These are phyloP conservation scores for Synergus japonicus DNA, from an alignment of 2,888 invertebrate genomes.

Conservation along the genomic window DNA sequence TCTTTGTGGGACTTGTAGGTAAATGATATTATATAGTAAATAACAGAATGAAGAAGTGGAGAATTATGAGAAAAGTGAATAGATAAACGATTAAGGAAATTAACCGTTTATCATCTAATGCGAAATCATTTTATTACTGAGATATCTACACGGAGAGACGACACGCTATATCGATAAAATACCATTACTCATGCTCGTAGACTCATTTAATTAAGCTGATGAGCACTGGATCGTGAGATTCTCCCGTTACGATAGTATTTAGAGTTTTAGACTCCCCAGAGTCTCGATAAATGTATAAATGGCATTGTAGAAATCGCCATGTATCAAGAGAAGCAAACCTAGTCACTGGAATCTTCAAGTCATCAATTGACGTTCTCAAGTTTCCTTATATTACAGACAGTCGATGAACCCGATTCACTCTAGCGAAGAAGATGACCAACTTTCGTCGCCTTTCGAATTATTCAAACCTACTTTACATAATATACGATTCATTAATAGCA, in stretches of 20 bases:
- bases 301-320: slow-evolving; percentile 25
- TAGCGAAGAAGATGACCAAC: slow-evolving; percentile 51
- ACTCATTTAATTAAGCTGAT: slow-evolving; percentile 30
- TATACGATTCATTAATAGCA: slow-evolving; percentile 27
- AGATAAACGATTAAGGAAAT: not conserved
- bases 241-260: slow-evolving; percentile 10
- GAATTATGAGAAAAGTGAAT: not conserved
- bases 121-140: not conserved
- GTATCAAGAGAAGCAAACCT: slow-evolving; percentile 7
- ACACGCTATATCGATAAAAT: slow-evolving; percentile 20
- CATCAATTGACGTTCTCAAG: not conserved
- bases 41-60: not conserved
- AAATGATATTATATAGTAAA: not conserved
- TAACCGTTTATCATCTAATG: not conserved
- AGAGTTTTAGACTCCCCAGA: slow-evolving; percentile 10
- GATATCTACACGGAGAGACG: not conserved
- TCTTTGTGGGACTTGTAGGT: too few relatives aligned
- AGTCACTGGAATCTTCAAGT: not conserved
- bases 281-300: slow-evolving; percentile 28
- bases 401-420: slow-evolving; percentile 46
- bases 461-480: slow-evolving; percentile 56
- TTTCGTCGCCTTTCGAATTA: slow-evolving; percentile 56
- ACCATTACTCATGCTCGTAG: not conserved
- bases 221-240: slow-evolving; percentile 27
- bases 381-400: slow-evolving; percentile 34